Evolutionary conservation across 2,113 vertebrate genomes (phyloP), one percentile per base, ranked within the genome.

Genomic region (Rhegmatorhina hoffmannsi): DNA sequence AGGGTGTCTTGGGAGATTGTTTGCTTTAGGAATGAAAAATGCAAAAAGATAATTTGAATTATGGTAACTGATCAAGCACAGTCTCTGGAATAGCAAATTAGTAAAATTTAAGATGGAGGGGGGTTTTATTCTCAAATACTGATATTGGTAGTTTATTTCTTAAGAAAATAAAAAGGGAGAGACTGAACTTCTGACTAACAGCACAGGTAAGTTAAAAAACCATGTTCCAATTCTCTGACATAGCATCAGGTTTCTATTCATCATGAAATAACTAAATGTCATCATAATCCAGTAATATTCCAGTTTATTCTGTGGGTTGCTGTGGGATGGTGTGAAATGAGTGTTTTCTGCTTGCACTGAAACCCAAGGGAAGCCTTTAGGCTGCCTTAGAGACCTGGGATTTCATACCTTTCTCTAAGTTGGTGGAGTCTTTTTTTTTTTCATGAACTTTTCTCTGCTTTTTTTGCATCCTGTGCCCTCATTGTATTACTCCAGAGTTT

Each of bases 401-500:
- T 26, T 87, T 72, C 13, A 9, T 16, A 9, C 11, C 4, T 2
- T 55, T 67, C 24, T 40, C 36, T 67, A 53, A 29, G 31, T 18
- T 0, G 3, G 15, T 17, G 5, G 14, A 59, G 6, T 63, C 0
- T 5, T 47, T 82, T 49, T 49, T 67, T 67, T 53, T 59, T 53
- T 24, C 25, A n/a, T 64, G 38, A 40, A 5, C 25, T 67, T 58
- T 38, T 19, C 9, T 53, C 10, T 34, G 40, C 2, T 17, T n/a
- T 28, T 67, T 49, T 29, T 36, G 2, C 1, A 1, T 91, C 64
- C 15, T 47, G 1, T 47, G 20, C 11, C 28, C 6, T 46, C 5
- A 16, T 2, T 49, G 28, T 53, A 10, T 34, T 56, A n/a, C 14
- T 40, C 2, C 10, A 33, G 40, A 33, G 8, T 29, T 82, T 28